Evolutionary conservation across 2,797 vertebrate species (phyloP), one percentile per base, ranked within the genome.

Genomic region (Pseudomugil gertrudae): DNA sequence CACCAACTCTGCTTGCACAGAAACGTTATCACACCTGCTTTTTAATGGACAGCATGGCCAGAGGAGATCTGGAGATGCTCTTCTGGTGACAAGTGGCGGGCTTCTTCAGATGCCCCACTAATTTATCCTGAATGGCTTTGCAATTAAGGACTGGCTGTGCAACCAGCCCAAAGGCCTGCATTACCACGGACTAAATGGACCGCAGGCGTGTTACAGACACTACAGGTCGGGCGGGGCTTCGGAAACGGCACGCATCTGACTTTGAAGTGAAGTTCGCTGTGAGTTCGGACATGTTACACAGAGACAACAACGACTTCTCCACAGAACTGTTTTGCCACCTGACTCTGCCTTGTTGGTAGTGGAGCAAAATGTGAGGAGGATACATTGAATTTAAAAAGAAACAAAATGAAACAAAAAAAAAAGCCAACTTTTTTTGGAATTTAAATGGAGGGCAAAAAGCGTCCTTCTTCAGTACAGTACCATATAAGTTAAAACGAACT

Each of bases 401-500:
- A n/a, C n/a, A 58, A 70, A 61, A 11, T 21, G 65, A 57, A 69
- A 43, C 55, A 76, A 81, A 29, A 66, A 7, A 33, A 52, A 51
- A 14, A 58, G 40, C 75, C 75, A 72, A 86, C 87, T 86, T 89
- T 90, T 83, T 84, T 68, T 79, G 70, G 84, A 84, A 86, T 81
- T 85, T 63, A 43, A 84, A 66, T 56, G 55, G 85, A 87, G 80
- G 77, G 78, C 73, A 56, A 67, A 69, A 67, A 68, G 74, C 79
- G 72, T 83, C 84, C 81, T 77, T 65, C 76, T 61, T 76, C 80
- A 87, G 80, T 86, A 80, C 83, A 88, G 78, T 72, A 90, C 71
- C 84, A 74, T 85, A 83, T 86, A 85, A 86, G 85, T 90, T 84
- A 88, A 88, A 81, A 79, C 89, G 79, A 89, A 85, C 81, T 85